Conservation (phyloP, 2,888 invertebrate species). For the Lamproptera curius region DNA sequence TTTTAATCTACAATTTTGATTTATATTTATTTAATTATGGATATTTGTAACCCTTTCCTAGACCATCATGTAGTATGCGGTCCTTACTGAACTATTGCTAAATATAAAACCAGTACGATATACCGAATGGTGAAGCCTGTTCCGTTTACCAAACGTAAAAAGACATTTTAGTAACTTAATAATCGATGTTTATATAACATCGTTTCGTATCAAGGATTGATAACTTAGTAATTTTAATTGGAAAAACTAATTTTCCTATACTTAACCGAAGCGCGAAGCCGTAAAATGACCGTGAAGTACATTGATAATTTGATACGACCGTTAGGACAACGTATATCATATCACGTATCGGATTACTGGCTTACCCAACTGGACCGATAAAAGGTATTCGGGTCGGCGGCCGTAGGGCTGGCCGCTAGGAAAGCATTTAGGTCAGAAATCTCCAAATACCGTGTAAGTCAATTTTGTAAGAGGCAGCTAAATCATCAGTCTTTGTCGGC, state of each 20-base stretch:
- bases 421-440: neutral
- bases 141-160: no score
- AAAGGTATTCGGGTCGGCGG: constrained; percentile 15
- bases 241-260: neutral
- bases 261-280: constrained; percentile 8
- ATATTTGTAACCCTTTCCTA: no score
- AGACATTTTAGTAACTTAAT: no score
- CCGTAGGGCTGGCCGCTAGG: neutral
- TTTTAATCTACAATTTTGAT: no score
- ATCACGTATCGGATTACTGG: constrained; percentile 8
- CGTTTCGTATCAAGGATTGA: no score
- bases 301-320: constrained; percentile 11
- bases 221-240: no score
- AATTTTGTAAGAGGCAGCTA: neutral
- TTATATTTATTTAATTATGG: no score
- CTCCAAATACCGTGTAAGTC: neutral
- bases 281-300: constrained; percentile 7
- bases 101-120: no score
- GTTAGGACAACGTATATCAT: constrained; percentile 15
- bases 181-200: no score
- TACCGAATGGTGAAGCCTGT: no score
- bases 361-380: constrained; percentile 14
- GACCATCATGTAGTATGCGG: no score
- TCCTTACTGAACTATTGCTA: no score
- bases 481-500: neutral